Evolutionary conservation across 2,113 vertebrate genomes (phyloP).

Genomic region (Dipodomys stephensi): DNA sequence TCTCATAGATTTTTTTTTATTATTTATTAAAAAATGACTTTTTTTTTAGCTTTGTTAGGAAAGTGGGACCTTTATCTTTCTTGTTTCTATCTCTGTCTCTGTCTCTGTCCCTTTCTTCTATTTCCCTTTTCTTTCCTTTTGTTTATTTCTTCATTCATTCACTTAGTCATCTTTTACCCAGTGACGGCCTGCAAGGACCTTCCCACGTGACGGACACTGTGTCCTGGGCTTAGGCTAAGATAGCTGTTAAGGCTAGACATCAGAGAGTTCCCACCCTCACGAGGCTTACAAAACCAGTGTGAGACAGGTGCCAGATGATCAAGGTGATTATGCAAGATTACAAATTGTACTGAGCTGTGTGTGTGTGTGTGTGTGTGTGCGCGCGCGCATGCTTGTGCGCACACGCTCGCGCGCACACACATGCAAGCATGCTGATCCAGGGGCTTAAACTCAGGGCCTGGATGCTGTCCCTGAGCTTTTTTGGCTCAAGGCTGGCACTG

Average conservation of each 20-base stretch:
- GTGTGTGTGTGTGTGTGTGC: too few relatives aligned
- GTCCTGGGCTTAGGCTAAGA: neutral
- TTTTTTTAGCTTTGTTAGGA: neutral
- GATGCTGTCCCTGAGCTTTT: too few relatives aligned
- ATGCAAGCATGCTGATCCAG: too few relatives aligned
- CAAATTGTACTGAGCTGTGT: too few relatives aligned
- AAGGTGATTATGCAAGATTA: accelerated
- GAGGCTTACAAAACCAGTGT: neutral
- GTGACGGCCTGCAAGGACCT: neutral
- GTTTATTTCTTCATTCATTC: neutral
- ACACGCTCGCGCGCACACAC: too few relatives aligned
- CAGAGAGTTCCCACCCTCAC: neutral
- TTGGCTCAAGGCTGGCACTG: too few relatives aligned
- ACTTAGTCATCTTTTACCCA: neutral
- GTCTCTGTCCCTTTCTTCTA: too few relatives aligned
- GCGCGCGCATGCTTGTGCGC: too few relatives aligned
- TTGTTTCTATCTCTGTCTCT: neutral
- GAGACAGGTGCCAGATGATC: neutral
- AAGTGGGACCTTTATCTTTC: neutral
- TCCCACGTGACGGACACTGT: neutral
- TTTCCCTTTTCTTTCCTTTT: neutral
- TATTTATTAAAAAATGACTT: neutral
- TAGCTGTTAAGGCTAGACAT: neutral
- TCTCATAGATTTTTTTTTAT: neutral
- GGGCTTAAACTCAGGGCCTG: too few relatives aligned